phyloP scores from a whole-genome alignment of 2,888 invertebrate genomes.

The Melinopterus prodromus region DNA sequence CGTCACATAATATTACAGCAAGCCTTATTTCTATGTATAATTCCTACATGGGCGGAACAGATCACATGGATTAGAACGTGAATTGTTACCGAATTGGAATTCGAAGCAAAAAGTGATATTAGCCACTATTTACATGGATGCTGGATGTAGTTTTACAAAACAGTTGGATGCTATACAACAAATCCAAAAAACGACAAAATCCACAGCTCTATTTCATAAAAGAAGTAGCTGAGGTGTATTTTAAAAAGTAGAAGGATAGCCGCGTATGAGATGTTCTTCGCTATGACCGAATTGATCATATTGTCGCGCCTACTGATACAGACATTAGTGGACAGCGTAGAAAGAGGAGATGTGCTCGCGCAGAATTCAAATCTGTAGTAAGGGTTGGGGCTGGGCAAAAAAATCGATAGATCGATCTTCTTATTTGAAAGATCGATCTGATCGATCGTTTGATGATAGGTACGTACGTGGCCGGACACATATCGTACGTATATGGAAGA shows the following conservation, averaged over 20 bases:
- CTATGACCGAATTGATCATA: slow-evolving; percentile 41
- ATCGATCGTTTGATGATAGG: too few relatives aligned
- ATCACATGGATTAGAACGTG: too few relatives aligned
- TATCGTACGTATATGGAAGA: too few relatives aligned
- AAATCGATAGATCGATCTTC: too few relatives aligned
- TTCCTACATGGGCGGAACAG: too few relatives aligned
- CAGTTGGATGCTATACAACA: slow-evolving; percentile 31
- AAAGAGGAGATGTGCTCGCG: slow-evolving; percentile 42
- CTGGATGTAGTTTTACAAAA: slow-evolving; percentile 38
- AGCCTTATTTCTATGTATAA: too few relatives aligned
- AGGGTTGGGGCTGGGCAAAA: too few relatives aligned
- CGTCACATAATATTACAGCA: too few relatives aligned
- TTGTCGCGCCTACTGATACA: slow-evolving; percentile 29
- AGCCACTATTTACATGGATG: slow-evolving; percentile 40
- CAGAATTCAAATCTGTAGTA: slow-evolving; percentile 37
- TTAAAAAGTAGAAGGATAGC: slow-evolving; percentile 26
- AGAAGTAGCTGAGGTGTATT: slow-evolving; percentile 29
- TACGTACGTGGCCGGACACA: too few relatives aligned
- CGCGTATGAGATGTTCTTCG: slow-evolving; percentile 39
- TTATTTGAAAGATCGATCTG: too few relatives aligned
- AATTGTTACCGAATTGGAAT: slow-evolving; percentile 35
- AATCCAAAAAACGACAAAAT: slow-evolving; percentile 29
- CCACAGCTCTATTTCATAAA: slow-evolving; percentile 36
- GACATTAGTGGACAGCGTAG: slow-evolving; percentile 12
- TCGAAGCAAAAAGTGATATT: slow-evolving; percentile 45